These are phyloP conservation scores for Aspidoscelis tigris DNA, from an alignment of 2,113 vertebrate species.

Conservation along the genomic window DNA sequence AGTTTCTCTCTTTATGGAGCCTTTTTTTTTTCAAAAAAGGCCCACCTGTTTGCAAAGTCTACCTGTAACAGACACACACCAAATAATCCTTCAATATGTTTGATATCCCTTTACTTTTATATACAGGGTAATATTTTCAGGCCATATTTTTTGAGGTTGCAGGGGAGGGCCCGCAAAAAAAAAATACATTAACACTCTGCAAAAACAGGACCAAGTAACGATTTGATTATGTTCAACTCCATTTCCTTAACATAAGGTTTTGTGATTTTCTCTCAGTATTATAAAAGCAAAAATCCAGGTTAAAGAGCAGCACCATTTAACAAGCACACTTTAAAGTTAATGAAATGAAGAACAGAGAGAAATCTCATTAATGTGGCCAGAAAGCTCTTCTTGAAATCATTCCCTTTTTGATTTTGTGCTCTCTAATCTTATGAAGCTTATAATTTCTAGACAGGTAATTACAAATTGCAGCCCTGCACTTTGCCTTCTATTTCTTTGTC, in stretches of 20 bases:
- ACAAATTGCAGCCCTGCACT: neutral
- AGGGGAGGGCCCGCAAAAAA: neutral
- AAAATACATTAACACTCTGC: neutral
- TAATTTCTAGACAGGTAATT: neutral
- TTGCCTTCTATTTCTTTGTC: neutral
- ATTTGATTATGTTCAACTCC: neutral
- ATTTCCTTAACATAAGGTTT: neutral
- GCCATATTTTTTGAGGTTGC: too few species aligned
- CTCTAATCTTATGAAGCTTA: neutral
- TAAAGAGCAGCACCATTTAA: neutral
- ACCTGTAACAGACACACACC: neutral
- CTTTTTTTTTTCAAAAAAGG: neutral
- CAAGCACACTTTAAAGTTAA: neutral
- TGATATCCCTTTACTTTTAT: neutral
- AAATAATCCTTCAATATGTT: neutral
- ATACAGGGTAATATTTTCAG: neutral
- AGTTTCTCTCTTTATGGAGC: neutral
- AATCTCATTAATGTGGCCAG: neutral
- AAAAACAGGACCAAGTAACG: neutral
- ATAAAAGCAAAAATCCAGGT: neutral
- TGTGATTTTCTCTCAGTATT: neutral
- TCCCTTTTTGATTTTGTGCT: neutral
- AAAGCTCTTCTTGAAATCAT: neutral
- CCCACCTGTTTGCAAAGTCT: neutral
- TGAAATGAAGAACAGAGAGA: neutral